Conservation (phyloP, 2,888 invertebrate species). For the Clistopyga incitator region DNA sequence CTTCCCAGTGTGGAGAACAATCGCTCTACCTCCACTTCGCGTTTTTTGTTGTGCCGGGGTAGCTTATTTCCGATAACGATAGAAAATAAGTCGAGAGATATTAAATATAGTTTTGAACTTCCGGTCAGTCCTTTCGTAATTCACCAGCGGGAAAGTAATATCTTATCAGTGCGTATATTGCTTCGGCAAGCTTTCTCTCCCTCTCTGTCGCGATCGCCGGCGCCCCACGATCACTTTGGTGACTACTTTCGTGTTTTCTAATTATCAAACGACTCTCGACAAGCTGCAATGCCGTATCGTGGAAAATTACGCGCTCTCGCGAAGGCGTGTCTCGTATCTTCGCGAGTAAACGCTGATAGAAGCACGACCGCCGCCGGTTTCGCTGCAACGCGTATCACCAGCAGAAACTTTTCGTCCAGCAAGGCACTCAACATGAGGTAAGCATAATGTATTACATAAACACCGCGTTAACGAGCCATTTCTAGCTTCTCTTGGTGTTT, state of each 20-base stretch:
- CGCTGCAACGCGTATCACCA: constrained; percentile 62
- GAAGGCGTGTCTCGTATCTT: constrained; percentile 71
- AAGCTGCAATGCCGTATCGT: constrained; percentile 71
- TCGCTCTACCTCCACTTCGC: not conserved
- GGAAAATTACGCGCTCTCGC: constrained; percentile 74
- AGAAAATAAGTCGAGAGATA: not conserved
- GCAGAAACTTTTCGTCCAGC: constrained; percentile 76
- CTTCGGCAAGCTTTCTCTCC: not conserved
- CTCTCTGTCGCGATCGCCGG: not conserved
- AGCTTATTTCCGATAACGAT: not conserved
- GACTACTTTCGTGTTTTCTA: not conserved
- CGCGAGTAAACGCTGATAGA: constrained; percentile 64
- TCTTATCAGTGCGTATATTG: not conserved
- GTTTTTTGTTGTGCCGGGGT: not conserved
- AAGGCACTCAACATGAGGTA: constrained; percentile 78
- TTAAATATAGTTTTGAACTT: not conserved
- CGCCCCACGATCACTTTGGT: not conserved
- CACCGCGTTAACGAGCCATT: not conserved
- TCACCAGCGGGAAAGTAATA: not conserved
- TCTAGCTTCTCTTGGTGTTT: constrained; percentile 1
- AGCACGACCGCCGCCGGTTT: constrained; percentile 68
- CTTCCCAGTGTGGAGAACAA: not conserved
- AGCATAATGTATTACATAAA: constrained; percentile 33
- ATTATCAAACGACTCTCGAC: not conserved
- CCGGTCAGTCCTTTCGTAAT: not conserved